Percentiles rank a stretch among this genome's conserved stretches.
These are phyloP conservation scores for Heliconius ethilla DNA, from an alignment of 2,888 invertebrate species.

Conservation along the genomic window DNA sequence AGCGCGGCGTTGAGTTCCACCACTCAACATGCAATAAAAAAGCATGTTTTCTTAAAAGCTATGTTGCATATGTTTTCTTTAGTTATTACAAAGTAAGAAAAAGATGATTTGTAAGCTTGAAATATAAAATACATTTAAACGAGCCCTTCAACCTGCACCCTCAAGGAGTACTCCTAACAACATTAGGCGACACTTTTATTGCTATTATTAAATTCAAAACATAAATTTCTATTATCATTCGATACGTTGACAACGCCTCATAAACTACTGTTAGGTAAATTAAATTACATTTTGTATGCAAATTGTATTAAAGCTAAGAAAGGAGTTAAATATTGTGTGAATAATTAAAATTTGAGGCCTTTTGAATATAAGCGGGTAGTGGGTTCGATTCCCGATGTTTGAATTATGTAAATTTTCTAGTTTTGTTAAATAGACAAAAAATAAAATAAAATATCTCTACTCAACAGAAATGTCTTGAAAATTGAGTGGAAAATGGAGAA, in stretches of 20 bases:
- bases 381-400: neutral
- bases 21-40: too few species aligned
- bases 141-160: conserved; percentile 39
- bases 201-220: conserved; percentile 54
- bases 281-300: conserved; percentile 39
- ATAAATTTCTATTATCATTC: conserved; percentile 52
- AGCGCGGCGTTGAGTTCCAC: too few species aligned
- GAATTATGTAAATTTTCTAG: neutral
- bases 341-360: neutral
- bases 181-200: conserved; percentile 47
- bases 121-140: conserved; percentile 4
- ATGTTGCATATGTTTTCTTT: too few species aligned
- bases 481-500: neutral
- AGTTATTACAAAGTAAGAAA: neutral
- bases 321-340: conserved; percentile 11
- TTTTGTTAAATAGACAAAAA: neutral
- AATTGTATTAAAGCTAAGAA: neutral
- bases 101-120: neutral
- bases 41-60: too few species aligned
- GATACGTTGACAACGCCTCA: conserved; percentile 42
- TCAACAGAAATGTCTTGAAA: neutral
- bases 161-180: conserved; percentile 32
- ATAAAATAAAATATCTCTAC: neutral
- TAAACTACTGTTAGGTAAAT: conserved; percentile 43
- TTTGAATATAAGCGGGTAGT: neutral